These are phyloP conservation scores for Empis livida DNA, from an alignment of 2,888 invertebrate genomes.

Conservation along the genomic window DNA sequence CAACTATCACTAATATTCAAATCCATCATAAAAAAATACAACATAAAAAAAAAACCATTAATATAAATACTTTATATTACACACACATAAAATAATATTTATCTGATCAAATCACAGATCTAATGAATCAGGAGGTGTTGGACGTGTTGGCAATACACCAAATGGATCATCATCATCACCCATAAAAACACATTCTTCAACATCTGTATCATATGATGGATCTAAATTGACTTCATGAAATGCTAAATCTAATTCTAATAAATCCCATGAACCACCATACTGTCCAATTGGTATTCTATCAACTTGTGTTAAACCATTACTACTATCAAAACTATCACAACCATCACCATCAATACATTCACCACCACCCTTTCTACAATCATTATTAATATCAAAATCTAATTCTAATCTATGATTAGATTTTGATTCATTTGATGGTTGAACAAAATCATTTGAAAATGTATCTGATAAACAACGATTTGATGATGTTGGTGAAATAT, in stretches of 20 bases:
- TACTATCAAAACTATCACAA: neutral
- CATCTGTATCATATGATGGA: constrained; percentile 48
- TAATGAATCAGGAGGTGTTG: constrained; percentile 43
- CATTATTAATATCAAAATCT: neutral
- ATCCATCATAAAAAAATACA: too few relatives aligned
- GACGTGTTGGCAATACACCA: constrained; percentile 43
- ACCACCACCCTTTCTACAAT: neutral
- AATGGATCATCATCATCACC: constrained; percentile 43
- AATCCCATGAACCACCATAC: constrained; percentile 47
- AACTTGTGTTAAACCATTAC: neutral
- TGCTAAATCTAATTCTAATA: constrained; percentile 48
- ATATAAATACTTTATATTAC: too few relatives aligned
- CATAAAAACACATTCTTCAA: constrained; percentile 47
- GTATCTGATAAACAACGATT: constrained; percentile 41
- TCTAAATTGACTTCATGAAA: constrained; percentile 48
- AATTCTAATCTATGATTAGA: neutral
- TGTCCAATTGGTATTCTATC: constrained; percentile 26
- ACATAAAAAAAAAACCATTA: too few relatives aligned
- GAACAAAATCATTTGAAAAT: constrained; percentile 49
- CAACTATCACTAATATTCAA: too few relatives aligned
- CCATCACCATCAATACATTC: neutral
- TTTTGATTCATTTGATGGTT: constrained; percentile 24
- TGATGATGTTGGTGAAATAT: constrained; percentile 40
- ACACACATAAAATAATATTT: too few relatives aligned
- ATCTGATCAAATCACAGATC: constrained; percentile 34